These are phyloP conservation scores for Tricholauxania praeusta DNA, from an alignment of 2,888 invertebrate species.

Conservation along the genomic window DNA sequence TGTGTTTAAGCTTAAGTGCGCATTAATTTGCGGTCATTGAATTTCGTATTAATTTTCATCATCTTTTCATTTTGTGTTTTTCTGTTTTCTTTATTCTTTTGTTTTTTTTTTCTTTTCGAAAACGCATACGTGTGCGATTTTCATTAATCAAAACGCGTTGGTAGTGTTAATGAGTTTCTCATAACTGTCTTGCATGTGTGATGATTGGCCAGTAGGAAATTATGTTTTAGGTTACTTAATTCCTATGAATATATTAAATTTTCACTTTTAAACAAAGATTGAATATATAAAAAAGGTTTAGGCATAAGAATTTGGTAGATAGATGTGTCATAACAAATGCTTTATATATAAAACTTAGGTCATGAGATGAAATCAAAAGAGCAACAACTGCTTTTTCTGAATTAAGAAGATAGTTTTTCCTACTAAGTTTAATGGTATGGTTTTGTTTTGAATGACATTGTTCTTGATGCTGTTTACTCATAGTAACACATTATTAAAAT, in stretches of 20 bases:
- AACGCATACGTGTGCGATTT: not conserved
- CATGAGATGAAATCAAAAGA: not conserved
- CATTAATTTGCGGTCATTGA: conserved; percentile 9
- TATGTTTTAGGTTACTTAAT: no score
- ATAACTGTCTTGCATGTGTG: not conserved
- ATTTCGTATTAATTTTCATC: conserved; percentile 8
- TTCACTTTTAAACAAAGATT: not conserved
- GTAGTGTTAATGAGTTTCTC: conserved; percentile 9
- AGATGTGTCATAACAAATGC: no score
- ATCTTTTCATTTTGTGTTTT: conserved; percentile 1
- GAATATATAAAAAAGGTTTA: not conserved
- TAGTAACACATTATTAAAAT: no score
- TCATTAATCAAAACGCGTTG: conserved; percentile 7
- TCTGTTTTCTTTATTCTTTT: not conserved
- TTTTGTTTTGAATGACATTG: no score
- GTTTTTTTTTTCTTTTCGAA: not conserved
- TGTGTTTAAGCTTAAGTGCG: conserved; percentile 12
- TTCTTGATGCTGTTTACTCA: no score
- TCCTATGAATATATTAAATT: no score
- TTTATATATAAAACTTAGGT: no score
- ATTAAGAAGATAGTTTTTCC: no score
- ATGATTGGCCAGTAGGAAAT: no score
- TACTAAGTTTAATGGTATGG: no score
- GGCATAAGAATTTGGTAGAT: not conserved
- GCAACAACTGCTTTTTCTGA: no score